Evolutionary conservation across 2,797 vertebrate species (phyloP).

Genomic region (Rhynchotus rufescens): DNA sequence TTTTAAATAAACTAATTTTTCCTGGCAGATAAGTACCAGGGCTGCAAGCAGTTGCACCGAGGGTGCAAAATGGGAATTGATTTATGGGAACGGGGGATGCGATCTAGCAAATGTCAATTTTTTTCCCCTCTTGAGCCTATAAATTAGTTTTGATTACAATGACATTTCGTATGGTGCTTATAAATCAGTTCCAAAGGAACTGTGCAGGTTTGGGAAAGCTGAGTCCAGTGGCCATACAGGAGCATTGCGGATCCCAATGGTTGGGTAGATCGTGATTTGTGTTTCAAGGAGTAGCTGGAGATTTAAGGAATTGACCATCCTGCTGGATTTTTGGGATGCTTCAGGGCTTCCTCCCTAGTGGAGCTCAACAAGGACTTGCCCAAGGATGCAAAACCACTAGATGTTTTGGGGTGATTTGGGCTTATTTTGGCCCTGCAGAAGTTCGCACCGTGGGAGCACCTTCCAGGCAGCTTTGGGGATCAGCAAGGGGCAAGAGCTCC

Average conservation of each 20-base stretch:
- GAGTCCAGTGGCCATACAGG: neutral
- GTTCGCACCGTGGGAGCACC: neutral
- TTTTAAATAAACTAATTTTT: constrained; percentile 64
- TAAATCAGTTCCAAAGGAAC: constrained; percentile 22
- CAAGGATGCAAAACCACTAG: neutral
- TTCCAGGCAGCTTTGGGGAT: fast-evolving
- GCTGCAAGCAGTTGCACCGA: constrained; percentile 17
- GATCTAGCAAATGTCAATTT: constrained; percentile 55
- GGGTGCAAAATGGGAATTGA: constrained; percentile 44
- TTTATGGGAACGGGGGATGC: neutral
- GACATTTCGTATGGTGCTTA: neutral
- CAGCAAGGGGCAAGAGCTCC: neutral
- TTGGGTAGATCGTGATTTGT: neutral
- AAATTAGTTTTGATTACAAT: constrained; percentile 48
- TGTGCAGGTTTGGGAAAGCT: neutral
- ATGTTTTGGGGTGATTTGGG: neutral
- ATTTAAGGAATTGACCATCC: neutral
- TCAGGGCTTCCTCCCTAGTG: neutral
- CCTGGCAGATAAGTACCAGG: constrained; percentile 68
- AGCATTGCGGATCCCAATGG: neutral
- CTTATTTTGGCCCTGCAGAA: neutral
- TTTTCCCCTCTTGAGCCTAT: constrained; percentile 30
- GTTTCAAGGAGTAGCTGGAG: neutral
- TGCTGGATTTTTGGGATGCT: neutral
- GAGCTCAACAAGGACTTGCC: neutral